Evolutionary conservation across 2,113 vertebrate genomes (phyloP).

Genomic region (Diglossa brunneiventris): DNA sequence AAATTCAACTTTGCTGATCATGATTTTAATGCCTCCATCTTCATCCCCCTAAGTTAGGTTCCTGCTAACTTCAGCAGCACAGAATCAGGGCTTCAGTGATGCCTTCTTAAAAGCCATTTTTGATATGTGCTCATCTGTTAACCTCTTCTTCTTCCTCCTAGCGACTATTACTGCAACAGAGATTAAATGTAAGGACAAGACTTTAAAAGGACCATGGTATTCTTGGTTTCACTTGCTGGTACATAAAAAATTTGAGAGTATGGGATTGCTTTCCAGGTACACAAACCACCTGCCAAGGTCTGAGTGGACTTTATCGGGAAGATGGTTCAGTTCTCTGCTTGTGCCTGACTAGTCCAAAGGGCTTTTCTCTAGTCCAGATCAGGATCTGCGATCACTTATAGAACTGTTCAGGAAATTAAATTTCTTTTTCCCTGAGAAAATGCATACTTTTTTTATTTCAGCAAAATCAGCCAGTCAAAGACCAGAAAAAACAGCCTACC

Average conservation of each 20-base stretch:
- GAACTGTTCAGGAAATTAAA: conserved; percentile 16
- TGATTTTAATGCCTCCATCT: neutral
- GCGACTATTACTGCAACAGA: neutral
- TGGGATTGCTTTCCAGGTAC: neutral
- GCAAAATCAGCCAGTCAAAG: neutral
- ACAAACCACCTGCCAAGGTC: neutral
- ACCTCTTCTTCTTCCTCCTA: neutral
- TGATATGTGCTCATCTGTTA: neutral
- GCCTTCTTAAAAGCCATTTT: neutral
- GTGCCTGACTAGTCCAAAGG: neutral
- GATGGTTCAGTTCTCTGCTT: neutral
- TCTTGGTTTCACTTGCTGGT: neutral
- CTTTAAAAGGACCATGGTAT: neutral
- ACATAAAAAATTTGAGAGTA: neutral
- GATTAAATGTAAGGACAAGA: neutral
- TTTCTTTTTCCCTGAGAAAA: neutral
- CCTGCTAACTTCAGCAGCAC: neutral
- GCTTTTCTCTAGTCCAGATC: neutral
- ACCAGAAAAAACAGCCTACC: neutral
- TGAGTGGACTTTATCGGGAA: neutral
- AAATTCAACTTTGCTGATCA: neutral
- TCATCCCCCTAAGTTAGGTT: neutral
- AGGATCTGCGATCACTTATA: neutral
- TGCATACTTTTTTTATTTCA: neutral
- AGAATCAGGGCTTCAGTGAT: neutral